Percentiles rank a stretch among this genome's conserved stretches.
These are phyloP conservation scores for Zaprionus taronus DNA, from an alignment of 1,140 invertebrate genomes.

Conservation along the genomic window DNA sequence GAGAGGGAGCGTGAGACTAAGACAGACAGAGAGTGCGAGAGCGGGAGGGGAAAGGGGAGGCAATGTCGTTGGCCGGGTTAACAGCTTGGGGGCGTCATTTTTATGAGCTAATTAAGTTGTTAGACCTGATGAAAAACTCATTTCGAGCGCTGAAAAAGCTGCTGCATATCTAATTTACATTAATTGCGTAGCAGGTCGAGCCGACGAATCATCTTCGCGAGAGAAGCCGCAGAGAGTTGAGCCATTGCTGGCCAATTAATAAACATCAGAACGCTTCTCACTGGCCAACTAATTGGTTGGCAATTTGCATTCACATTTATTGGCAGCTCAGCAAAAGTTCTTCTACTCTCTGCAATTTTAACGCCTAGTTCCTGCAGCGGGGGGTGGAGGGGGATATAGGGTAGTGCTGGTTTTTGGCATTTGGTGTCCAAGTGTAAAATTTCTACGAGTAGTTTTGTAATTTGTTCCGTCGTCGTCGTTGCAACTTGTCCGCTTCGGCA, in stretches of 20 bases:
- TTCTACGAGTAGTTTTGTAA: slow-evolving; percentile 63
- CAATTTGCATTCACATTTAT: slow-evolving; percentile 72
- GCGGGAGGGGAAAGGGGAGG: neutral
- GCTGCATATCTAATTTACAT: slow-evolving; percentile 78
- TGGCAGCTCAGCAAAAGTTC: slow-evolving; percentile 44
- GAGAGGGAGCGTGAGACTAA: neutral
- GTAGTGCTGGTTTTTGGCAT: slow-evolving; percentile 19
- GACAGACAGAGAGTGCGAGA: neutral
- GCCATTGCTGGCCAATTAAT: slow-evolving; percentile 45
- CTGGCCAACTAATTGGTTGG: slow-evolving; percentile 61
- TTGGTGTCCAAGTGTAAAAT: slow-evolving; percentile 58
- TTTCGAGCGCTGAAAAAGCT: slow-evolving; percentile 56
- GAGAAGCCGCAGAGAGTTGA: neutral
- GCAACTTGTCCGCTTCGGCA: slow-evolving; percentile 48
- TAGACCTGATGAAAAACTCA: slow-evolving; percentile 82
- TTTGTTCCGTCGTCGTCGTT: slow-evolving; percentile 47
- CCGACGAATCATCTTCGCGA: slow-evolving; percentile 12
- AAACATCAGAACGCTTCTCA: slow-evolving; percentile 32
- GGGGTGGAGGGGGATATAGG: neutral
- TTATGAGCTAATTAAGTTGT: slow-evolving; percentile 83
- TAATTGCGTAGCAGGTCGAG: slow-evolving; percentile 58
- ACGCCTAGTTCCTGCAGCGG: slow-evolving; percentile 10
- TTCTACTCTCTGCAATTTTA: slow-evolving; percentile 29
- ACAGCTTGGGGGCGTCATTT: slow-evolving; percentile 75
- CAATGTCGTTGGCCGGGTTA: slow-evolving; percentile 50